Evolutionary conservation across 2,113 vertebrate species (phyloP).

Genomic region (Percina caprodes): DNA sequence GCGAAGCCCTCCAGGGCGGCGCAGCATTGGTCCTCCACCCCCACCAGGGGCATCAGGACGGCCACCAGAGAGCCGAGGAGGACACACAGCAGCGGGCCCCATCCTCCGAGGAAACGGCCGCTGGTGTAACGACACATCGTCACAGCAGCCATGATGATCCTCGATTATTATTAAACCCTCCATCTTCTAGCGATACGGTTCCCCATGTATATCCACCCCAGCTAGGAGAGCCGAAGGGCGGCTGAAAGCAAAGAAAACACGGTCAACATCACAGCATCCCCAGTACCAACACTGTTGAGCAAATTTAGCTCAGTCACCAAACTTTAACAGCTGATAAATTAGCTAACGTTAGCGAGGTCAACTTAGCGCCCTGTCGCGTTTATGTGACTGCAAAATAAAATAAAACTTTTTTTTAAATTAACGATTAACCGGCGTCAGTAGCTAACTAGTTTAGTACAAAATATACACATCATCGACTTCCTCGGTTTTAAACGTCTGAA

Average conservation of each 20-base stretch:
- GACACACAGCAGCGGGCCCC: slow-evolving; percentile 85
- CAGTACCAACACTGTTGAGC: neutral
- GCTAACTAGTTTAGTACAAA: neutral
- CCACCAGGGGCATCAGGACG: slow-evolving; percentile 86
- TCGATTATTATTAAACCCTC: slow-evolving; percentile 34
- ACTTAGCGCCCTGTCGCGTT: neutral
- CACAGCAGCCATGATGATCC: slow-evolving; percentile 81
- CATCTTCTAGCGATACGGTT: slow-evolving; percentile 40
- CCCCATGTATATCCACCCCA: slow-evolving; percentile 54
- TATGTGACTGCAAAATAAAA: neutral
- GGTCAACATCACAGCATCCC: slow-evolving; percentile 10
- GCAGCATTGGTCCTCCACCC: slow-evolving; percentile 86
- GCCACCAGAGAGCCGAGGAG: slow-evolving; percentile 86
- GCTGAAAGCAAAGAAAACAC: neutral
- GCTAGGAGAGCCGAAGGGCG: slow-evolving; percentile 17
- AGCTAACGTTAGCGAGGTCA: neutral
- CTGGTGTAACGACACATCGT: slow-evolving; percentile 85
- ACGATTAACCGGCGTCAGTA: neutral
- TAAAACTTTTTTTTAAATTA: too few relatives aligned
- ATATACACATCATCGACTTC: slow-evolving; percentile 61
- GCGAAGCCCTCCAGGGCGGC: slow-evolving; percentile 83
- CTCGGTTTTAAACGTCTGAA: slow-evolving; percentile 24
- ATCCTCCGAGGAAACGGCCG: slow-evolving; percentile 84
- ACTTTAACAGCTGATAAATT: neutral
- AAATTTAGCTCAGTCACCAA: neutral